Evolutionary conservation across 2,888 invertebrate genomes (phyloP).

Genomic region (Drosophila algonquin): DNA sequence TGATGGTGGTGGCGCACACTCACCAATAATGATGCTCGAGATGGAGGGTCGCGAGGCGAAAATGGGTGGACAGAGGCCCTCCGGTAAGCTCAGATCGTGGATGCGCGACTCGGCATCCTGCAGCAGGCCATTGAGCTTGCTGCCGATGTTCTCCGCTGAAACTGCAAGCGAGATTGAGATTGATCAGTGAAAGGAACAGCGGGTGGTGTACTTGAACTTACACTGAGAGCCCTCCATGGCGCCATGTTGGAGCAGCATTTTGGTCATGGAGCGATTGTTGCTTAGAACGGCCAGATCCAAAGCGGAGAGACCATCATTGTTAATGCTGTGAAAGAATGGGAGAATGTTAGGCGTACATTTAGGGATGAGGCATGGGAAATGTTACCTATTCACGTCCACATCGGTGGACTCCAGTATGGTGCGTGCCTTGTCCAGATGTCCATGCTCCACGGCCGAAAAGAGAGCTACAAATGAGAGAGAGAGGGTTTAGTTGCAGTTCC

Average conservation of each 20-base stretch:
- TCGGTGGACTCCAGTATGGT: slow-evolving; percentile 96
- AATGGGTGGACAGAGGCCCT: slow-evolving; percentile 83
- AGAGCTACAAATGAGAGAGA: slow-evolving; percentile 88
- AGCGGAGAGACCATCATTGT: slow-evolving; percentile 94
- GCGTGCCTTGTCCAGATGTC: slow-evolving; percentile 95
- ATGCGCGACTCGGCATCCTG: slow-evolving; percentile 93
- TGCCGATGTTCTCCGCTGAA: slow-evolving; percentile 88
- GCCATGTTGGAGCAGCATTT: slow-evolving; percentile 94
- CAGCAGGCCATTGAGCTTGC: slow-evolving; percentile 90
- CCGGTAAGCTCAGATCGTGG: slow-evolving; percentile 89
- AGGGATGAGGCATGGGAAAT: not conserved
- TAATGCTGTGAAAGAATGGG: slow-evolving; percentile 87
- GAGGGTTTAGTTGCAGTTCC: not conserved
- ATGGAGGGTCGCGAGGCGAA: slow-evolving; percentile 85
- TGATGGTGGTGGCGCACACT: slow-evolving; percentile 39
- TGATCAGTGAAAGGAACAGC: slow-evolving; percentile 30
- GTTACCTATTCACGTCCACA: slow-evolving; percentile 96
- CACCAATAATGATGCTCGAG: slow-evolving; percentile 86
- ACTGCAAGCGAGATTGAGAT: slow-evolving; percentile 56
- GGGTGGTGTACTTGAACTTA: slow-evolving; percentile 77
- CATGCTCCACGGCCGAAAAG: slow-evolving; percentile 97
- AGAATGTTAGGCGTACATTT: not conserved
- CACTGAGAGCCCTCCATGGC: slow-evolving; percentile 93
- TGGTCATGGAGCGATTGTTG: slow-evolving; percentile 93
- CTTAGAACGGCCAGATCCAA: slow-evolving; percentile 97